Percentiles rank a stretch among this genome's conserved stretches.
Evolutionary conservation across 2,888 invertebrate species (phyloP).

Genomic region (Agrotis puta): DNA sequence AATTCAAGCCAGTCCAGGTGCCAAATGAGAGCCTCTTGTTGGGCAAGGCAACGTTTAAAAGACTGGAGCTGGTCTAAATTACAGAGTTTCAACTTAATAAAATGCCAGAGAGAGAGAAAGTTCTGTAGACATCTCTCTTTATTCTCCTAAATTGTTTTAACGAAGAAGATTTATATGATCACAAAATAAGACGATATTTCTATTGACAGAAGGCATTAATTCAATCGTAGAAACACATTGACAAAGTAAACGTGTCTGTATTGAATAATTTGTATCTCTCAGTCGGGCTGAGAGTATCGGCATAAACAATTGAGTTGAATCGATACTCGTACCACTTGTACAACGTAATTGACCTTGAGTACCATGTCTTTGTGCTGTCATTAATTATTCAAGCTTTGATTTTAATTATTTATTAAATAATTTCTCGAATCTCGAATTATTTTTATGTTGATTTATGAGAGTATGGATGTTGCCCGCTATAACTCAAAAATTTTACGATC

Average conservation of each 20-base stretch:
- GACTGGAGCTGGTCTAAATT: too few relatives aligned
- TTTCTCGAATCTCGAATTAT: not conserved
- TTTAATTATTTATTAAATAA: constrained; percentile 7
- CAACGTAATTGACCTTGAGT: constrained; percentile 4
- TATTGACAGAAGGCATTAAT: not conserved
- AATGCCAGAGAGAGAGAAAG: too few relatives aligned
- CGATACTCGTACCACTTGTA: constrained; percentile 22
- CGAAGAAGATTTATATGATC: not conserved
- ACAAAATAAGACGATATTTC: not conserved
- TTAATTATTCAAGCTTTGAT: constrained; percentile 7
- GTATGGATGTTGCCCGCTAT: too few relatives aligned
- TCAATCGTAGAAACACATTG: constrained; percentile 5
- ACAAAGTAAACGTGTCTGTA: constrained; percentile 6
- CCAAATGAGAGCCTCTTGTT: too few relatives aligned
- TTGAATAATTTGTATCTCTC: constrained; percentile 11
- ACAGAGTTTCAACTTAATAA: too few relatives aligned
- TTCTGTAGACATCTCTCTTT: too few relatives aligned
- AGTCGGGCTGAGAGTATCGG: not conserved
- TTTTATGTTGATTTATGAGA: not conserved
- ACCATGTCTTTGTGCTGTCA: constrained; percentile 1
- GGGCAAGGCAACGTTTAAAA: too few relatives aligned
- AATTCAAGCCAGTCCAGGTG: too few relatives aligned
- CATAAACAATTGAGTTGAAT: constrained; percentile 30
- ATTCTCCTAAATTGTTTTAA: not conserved
- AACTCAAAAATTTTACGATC: too few relatives aligned